Conservation (phyloP, 2,797 vertebrate species). For the Dryobates pubescens region DNA sequence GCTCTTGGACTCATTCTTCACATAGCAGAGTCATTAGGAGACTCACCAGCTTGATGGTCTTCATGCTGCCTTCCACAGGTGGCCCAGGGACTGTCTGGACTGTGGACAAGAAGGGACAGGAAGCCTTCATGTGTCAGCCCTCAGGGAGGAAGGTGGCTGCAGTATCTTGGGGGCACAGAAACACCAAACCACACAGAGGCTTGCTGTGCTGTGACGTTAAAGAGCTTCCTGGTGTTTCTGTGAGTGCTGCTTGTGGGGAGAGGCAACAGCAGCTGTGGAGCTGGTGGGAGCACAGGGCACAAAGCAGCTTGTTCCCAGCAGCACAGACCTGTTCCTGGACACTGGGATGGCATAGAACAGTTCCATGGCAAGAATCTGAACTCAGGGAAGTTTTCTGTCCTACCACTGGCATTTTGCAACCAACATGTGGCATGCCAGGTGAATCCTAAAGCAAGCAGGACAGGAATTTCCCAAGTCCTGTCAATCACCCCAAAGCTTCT, state of each 20-base stretch:
- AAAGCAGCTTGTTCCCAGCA: not conserved
- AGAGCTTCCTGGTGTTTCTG: not conserved
- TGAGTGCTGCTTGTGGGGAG: not conserved
- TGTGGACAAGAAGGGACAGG: not conserved
- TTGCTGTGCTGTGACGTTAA: not conserved
- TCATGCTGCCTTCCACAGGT: slow-evolving; percentile 23
- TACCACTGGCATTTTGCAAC: not conserved
- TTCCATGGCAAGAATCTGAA: not conserved
- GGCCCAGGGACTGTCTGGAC: not conserved
- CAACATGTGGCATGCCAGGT: fast-evolving
- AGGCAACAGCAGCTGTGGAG: not conserved
- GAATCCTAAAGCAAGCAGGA: not conserved
- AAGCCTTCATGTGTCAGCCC: not conserved
- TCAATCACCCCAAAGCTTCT: not conserved
- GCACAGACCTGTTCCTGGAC: not conserved
- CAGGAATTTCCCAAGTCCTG: not conserved
- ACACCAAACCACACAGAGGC: fast-evolving
- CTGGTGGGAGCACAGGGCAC: not conserved
- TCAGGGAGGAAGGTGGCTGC: fast-evolving
- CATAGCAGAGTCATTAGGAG: slow-evolving; percentile 36
- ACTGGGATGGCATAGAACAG: fast-evolving
- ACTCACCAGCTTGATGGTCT: not conserved
- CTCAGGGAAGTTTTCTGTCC: not conserved
- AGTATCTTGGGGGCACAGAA: fast-evolving
- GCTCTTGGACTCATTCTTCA: slow-evolving; percentile 54